These are phyloP conservation scores for Lasioglossum pauxillum DNA, from an alignment of 2,888 invertebrate genomes.

Conservation along the genomic window DNA sequence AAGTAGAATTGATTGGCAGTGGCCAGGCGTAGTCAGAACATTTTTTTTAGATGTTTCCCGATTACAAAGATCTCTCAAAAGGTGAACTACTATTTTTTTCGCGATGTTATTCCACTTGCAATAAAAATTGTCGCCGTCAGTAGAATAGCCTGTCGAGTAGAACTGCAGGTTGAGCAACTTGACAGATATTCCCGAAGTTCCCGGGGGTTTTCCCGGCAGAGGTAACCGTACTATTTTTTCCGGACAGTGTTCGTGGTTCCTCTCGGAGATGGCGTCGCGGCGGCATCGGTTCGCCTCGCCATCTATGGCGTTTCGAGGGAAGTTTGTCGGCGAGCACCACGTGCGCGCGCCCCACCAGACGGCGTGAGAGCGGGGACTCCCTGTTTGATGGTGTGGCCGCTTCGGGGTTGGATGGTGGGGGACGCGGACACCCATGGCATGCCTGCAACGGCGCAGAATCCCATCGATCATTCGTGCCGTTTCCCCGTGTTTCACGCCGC, in stretches of 20 bases:
- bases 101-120: no score
- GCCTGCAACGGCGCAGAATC: constrained; percentile 83
- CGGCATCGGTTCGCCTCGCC: constrained; percentile 66
- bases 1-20: background rate
- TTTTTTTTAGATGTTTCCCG: background rate
- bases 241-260: constrained; percentile 69
- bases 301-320: constrained; percentile 70
- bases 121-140: background rate
- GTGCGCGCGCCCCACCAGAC: constrained; percentile 70
- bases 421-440: constrained; percentile 82
- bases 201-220: background rate
- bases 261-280: constrained; percentile 64
- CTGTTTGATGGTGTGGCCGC: constrained; percentile 49
- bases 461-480: constrained; percentile 84
- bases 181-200: constrained; percentile 18
- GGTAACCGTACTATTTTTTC: constrained; percentile 25
- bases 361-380: constrained; percentile 62
- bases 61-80: background rate
- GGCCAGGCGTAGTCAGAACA: background rate
- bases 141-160: background rate
- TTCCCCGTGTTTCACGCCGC: constrained; percentile 82
- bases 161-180: background rate
- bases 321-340: constrained; percentile 63
- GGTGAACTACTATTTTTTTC: background rate
- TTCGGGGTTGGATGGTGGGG: constrained; percentile 71